These are phyloP conservation scores for Caenorhabditis doughertyi DNA, from an alignment of 2,888 invertebrate genomes.

Conservation along the genomic window DNA sequence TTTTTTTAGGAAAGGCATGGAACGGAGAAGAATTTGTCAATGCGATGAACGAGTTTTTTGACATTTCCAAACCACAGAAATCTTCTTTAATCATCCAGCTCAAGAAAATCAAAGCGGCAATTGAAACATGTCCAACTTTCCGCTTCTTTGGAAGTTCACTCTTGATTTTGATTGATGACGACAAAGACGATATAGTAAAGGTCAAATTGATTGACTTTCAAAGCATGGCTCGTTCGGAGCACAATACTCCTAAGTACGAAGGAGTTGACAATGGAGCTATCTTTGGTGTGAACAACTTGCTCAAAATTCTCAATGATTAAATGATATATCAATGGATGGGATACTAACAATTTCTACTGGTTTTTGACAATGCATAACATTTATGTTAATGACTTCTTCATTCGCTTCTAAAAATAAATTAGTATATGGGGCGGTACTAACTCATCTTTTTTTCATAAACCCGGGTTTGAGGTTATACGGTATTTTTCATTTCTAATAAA, in stretches of 20 bases:
- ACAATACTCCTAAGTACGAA: neutral
- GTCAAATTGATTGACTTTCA: slow-evolving; percentile 55
- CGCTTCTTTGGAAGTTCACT: slow-evolving; percentile 50
- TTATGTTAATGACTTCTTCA: no score
- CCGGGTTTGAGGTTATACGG: no score
- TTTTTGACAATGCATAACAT: no score
- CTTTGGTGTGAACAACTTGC: slow-evolving; percentile 20
- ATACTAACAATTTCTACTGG: no score
- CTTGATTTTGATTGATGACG: slow-evolving; percentile 28
- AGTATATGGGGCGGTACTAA: no score
- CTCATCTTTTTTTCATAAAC: no score
- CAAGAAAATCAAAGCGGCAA: neutral
- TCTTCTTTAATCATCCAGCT: neutral
- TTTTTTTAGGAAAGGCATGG: slow-evolving; percentile 31
- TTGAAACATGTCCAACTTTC: neutral
- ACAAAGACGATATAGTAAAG: neutral
- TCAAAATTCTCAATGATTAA: neutral
- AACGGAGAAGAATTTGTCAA: neutral
- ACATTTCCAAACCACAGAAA: neutral
- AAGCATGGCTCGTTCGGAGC: slow-evolving; percentile 44
- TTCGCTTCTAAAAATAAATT: no score
- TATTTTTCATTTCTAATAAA: no score
- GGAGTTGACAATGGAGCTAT: slow-evolving; percentile 26
- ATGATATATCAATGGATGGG: no score
- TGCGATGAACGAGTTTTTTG: slow-evolving; percentile 18